Evolutionary conservation across 2,113 vertebrate species (phyloP).

Genomic region (Channa argus): DNA sequence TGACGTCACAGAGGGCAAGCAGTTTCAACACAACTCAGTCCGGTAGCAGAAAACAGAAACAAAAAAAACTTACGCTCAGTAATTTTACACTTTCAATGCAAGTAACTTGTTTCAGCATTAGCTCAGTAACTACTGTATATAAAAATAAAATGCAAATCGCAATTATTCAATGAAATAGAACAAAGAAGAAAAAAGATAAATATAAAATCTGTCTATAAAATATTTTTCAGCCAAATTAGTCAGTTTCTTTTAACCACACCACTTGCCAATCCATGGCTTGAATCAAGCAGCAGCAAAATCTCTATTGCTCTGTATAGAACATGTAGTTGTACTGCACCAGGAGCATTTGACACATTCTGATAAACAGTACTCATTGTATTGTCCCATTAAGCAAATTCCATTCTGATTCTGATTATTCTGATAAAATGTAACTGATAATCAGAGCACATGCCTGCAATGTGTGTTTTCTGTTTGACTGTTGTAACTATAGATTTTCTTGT

Average conservation of each 20-base stretch:
- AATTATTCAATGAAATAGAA: neutral
- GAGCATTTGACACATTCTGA: neutral
- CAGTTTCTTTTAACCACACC: too few species aligned
- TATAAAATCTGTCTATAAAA: too few species aligned
- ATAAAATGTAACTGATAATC: neutral
- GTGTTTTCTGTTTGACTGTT: conserved; percentile 30
- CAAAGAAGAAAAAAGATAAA: neutral
- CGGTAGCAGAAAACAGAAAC: too few species aligned
- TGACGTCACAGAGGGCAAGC: too few species aligned
- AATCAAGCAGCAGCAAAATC: neutral
- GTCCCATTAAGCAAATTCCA: neutral
- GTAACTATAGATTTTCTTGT: conserved; percentile 20
- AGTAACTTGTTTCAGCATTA: too few species aligned
- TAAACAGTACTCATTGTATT: neutral
- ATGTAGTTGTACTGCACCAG: neutral
- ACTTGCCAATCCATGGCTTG: neutral
- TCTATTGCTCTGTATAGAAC: neutral
- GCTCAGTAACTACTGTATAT: too few species aligned
- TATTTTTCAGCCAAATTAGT: too few species aligned
- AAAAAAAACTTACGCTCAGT: too few species aligned
- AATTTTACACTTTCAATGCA: too few species aligned
- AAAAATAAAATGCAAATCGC: too few species aligned
- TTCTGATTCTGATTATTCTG: neutral
- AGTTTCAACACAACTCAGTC: too few species aligned
- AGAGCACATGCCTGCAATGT: neutral